phyloP scores from a whole-genome alignment of 2,113 vertebrate genomes.

The Numida meleagris region DNA sequence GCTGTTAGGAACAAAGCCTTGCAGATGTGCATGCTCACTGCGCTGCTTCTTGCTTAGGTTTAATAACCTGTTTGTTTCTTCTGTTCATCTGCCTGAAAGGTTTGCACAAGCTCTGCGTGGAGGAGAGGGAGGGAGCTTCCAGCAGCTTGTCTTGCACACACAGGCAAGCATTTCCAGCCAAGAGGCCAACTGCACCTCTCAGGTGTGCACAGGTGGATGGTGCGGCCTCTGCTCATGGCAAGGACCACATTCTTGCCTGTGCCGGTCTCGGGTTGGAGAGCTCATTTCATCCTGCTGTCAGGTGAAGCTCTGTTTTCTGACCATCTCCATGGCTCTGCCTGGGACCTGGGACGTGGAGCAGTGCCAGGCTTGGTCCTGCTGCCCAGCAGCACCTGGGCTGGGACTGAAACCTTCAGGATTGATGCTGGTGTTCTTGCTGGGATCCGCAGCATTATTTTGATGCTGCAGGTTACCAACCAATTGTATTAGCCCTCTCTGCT shows the following conservation, averaged over 20 bases:
- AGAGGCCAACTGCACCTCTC: not conserved
- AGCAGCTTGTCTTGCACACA: fast-evolving
- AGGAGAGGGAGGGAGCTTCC: not conserved
- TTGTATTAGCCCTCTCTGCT: not conserved
- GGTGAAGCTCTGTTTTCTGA: not conserved
- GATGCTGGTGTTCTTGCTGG: not conserved
- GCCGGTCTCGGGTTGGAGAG: not conserved
- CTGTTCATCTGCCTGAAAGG: not conserved
- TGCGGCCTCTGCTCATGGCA: too few species aligned
- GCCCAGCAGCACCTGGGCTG: not conserved
- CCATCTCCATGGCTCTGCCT: not conserved
- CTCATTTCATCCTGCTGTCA: not conserved
- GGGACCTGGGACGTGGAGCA: not conserved
- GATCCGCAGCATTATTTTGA: fast-evolving
- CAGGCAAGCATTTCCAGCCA: not conserved
- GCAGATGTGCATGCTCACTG: not conserved
- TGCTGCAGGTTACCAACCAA: not conserved
- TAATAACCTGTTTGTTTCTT: not conserved
- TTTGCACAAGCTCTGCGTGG: not conserved
- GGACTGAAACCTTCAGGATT: not conserved
- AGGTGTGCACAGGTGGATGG: not conserved
- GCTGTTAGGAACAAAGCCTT: not conserved
- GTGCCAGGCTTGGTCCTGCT: not conserved
- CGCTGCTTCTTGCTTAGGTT: not conserved
- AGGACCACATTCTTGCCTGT: too few species aligned